Percentiles rank a stretch among this genome's conserved stretches.
These are phyloP conservation scores for Seriola dumerili DNA, from an alignment of 2,113 vertebrate genomes.

Conservation along the genomic window DNA sequence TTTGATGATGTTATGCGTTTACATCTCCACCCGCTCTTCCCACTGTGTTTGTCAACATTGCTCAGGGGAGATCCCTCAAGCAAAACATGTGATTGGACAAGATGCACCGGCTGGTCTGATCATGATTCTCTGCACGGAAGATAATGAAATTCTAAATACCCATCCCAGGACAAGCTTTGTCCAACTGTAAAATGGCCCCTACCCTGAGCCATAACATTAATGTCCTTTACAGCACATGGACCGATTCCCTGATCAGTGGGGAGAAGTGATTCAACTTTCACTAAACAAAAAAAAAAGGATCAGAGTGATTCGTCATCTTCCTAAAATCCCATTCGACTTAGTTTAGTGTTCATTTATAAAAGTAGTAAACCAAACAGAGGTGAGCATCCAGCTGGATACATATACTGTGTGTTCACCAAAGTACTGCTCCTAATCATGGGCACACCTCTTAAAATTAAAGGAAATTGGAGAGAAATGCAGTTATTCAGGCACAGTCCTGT, in stretches of 20 bases:
- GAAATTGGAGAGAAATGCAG: background rate
- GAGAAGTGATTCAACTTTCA: background rate
- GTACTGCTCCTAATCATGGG: background rate
- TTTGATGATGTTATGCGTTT: background rate
- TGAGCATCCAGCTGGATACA: background rate
- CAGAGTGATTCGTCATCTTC: background rate
- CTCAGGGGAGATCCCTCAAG: background rate
- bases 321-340: background rate
- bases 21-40: background rate
- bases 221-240: background rate
- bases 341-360: background rate
- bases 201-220: background rate
- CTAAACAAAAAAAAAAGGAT: background rate
- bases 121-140: background rate
- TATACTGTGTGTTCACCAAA: background rate
- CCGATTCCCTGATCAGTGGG: background rate
- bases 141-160: background rate
- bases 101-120: background rate
- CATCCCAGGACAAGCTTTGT: background rate
- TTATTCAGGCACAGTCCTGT: background rate
- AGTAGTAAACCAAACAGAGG: background rate
- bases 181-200: background rate
- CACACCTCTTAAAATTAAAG: background rate
- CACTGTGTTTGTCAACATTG: background rate
- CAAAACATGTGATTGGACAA: background rate